Evolutionary conservation across 2,797 vertebrate genomes (phyloP).

Genomic region (Halcyon smyrnensis): DNA sequence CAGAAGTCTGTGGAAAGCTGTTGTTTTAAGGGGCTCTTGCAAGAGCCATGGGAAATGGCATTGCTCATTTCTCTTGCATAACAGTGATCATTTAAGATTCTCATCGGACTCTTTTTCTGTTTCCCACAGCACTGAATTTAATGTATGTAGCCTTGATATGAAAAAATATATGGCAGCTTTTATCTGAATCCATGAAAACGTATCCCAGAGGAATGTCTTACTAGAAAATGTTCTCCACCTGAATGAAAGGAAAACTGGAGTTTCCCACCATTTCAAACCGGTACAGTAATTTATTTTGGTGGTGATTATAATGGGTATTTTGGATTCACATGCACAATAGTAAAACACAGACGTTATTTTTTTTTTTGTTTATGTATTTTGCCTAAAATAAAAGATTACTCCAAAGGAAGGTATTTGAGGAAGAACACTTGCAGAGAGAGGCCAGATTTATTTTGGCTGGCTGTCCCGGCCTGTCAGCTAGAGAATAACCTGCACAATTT

Average conservation of each 20-base stretch:
- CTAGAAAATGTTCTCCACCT: not conserved
- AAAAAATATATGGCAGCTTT: not conserved
- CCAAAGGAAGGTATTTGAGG: conserved; percentile 37
- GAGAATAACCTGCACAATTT: not conserved
- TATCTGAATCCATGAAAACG: not conserved
- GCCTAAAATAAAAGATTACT: conserved; percentile 51
- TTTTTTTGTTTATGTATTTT: conserved; percentile 42
- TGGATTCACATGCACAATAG: not conserved
- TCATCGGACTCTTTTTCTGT: not conserved
- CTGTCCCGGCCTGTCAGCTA: not conserved
- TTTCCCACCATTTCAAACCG: not conserved
- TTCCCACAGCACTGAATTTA: not conserved
- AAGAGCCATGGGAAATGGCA: not conserved
- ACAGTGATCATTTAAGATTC: not conserved
- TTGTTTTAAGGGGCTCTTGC: not conserved
- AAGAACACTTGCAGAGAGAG: conserved; percentile 10
- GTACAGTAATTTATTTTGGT: conserved; percentile 18
- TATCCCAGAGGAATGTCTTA: not conserved
- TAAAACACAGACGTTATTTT: not conserved
- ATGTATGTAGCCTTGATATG: not conserved
- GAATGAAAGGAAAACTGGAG: not conserved
- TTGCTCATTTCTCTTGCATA: not conserved
- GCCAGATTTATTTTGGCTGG: conserved; percentile 2
- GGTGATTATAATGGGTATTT: not conserved
- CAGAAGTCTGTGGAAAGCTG: not conserved